A percentile compares a stretch with the other conserved stretches of the same genome.
phyloP scores from a whole-genome alignment of 2,797 vertebrate genomes.

The Brachymystax lenok region DNA sequence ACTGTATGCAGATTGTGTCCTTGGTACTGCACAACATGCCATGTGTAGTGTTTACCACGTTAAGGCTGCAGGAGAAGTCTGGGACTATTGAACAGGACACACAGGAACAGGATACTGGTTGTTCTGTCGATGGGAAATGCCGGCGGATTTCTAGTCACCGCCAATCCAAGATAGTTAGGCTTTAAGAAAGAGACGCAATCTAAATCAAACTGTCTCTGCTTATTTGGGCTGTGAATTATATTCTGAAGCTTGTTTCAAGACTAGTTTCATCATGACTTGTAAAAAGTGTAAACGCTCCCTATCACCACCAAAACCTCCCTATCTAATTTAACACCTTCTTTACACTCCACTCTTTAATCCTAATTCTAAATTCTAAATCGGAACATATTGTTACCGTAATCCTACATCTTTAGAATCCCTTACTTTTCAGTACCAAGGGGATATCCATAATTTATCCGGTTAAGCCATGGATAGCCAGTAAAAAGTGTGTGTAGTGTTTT shows the following conservation, averaged over 20 bases:
- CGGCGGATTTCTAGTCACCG: constrained; percentile 60
- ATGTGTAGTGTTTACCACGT: background rate
- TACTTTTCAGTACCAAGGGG: background rate
- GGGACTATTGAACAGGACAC: constrained; percentile 55
- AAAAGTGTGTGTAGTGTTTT: background rate
- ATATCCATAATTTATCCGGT: background rate
- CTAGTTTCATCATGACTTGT: constrained; percentile 6
- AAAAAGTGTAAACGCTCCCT: too few species aligned
- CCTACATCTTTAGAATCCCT: background rate
- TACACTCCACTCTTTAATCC: background rate
- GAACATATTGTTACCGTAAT: constrained; percentile 1
- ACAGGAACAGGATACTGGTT: constrained; percentile 28
- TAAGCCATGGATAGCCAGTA: background rate
- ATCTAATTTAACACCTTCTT: background rate
- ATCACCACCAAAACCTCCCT: background rate
- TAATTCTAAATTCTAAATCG: background rate
- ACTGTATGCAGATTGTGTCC: background rate
- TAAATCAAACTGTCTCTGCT: constrained; percentile 9
- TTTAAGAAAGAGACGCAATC: constrained; percentile 44
- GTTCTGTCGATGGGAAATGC: constrained; percentile 57
- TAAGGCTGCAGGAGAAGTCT: constrained; percentile 46
- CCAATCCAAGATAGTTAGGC: constrained; percentile 50
- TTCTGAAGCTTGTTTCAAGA: background rate
- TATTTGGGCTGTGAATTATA: constrained; percentile 7
- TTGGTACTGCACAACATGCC: too few species aligned